Percentiles rank a stretch among this genome's conserved stretches.
phyloP scores from a whole-genome alignment of 2,888 invertebrate genomes.

The Lamellibrachia columna region DNA sequence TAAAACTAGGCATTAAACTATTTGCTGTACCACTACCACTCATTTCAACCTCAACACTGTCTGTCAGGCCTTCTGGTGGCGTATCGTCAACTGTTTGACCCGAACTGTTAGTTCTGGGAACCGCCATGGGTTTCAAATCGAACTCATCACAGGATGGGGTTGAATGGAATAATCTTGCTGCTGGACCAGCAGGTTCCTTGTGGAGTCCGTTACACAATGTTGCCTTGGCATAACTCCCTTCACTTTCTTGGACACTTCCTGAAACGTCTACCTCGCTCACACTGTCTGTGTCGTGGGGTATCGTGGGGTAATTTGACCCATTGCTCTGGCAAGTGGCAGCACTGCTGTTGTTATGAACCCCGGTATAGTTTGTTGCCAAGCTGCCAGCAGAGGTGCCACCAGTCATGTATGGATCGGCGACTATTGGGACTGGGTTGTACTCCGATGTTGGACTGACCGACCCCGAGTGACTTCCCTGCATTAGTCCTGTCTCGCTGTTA shows the following conservation, averaged over 20 bases:
- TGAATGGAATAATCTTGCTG: background rate
- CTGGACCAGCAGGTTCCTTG: background rate
- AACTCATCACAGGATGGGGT: background rate
- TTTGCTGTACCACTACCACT: too few species aligned
- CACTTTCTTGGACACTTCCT: background rate
- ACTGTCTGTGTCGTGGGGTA: background rate
- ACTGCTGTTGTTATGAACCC: background rate
- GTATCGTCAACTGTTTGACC: too few species aligned
- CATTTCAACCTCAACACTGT: too few species aligned
- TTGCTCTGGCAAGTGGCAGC: background rate
- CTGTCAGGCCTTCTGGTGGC: too few species aligned
- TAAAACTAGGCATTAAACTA: too few species aligned
- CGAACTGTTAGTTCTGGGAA: too few species aligned
- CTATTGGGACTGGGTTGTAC: background rate
- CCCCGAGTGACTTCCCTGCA: background rate
- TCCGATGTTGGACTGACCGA: background rate
- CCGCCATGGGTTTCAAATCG: background rate
- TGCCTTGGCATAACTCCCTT: background rate
- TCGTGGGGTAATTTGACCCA: background rate
- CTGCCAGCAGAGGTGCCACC: background rate
- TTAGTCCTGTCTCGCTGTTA: background rate
- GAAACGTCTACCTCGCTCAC: background rate
- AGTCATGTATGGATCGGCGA: background rate
- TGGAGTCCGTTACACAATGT: background rate
- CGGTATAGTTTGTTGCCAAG: background rate